Evolutionary conservation across 2,888 invertebrate genomes (phyloP), one percentile per base, ranked within the genome.

Genomic region (Phyto melanocephala): DNA sequence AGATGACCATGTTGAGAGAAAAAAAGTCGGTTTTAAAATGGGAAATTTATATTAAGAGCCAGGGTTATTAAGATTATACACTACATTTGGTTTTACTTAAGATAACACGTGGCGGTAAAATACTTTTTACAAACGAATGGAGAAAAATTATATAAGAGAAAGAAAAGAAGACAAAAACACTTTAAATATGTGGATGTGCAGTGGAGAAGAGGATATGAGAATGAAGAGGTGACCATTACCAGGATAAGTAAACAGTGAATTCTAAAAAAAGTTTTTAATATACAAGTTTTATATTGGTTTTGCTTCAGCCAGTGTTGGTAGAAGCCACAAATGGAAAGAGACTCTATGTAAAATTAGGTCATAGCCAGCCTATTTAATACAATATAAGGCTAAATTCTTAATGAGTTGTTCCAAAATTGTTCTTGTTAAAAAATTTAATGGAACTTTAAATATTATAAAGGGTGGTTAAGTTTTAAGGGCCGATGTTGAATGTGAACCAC

Each of bases 101-200:
- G 88, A 89, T 88, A 88, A 88, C 86, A 86, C 87, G 86, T 87
- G 87, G 86, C 81, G 85, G 80, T 83, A 82, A 83, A 28, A 81
- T 42, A 68, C 70, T 71, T 77, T 77, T 77, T 68, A 68, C 40
- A 67, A 6, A 67, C 28, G 56, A 50, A 45, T 42, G 24, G 33
- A 4, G 54, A 11, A 24, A 37, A 20, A 47, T 33, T 33, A 22
- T 35, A 28, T 7, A 58, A 47, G 58, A 2, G 33, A 35, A 42
- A 24, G 7, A 22, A 45, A 35, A 54, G 17, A 17, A 13, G 15
- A 58, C 22, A 56, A 24, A 63, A 63, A 24, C 24, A 65, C 50
- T 50, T 17, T 17, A 77, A 70, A 54, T 42, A 58, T 60, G 20
- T 72, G 42, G 40, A 74, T 28, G 15, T 15, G 42, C 65, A 72